Conservation (phyloP, 2,113 vertebrate genomes). For the Lophochroa leadbeateri region DNA sequence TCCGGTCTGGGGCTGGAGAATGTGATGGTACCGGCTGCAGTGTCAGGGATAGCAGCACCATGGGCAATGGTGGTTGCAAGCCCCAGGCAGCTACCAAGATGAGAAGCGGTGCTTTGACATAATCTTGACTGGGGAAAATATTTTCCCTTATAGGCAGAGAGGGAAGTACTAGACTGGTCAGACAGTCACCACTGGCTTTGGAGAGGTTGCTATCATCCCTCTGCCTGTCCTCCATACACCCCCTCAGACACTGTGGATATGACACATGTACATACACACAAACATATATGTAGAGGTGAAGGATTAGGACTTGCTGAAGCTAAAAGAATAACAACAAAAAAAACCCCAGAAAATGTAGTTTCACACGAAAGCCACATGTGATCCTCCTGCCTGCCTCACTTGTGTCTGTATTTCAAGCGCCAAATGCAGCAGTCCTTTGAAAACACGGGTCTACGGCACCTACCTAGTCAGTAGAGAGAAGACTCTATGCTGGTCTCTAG, state of each 20-base stretch:
- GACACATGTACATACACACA: neutral
- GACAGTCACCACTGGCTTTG: neutral
- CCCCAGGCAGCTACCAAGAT: neutral
- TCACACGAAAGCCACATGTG: neutral
- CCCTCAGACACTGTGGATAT: neutral
- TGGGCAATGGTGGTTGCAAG: neutral
- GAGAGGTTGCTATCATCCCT: neutral
- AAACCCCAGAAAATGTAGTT: neutral
- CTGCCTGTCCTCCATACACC: neutral
- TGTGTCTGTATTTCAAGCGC: neutral
- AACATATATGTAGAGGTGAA: neutral
- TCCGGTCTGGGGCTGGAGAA: neutral
- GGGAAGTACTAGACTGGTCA: neutral
- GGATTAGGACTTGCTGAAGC: neutral
- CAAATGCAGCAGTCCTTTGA: neutral
- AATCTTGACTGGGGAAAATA: neutral
- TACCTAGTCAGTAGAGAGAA: neutral
- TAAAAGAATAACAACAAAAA: neutral
- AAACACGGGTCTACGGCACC: neutral
- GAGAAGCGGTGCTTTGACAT: neutral
- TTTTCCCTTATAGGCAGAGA: neutral
- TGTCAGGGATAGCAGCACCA: neutral
- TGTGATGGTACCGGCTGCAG: accelerated
- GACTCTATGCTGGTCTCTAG: neutral
- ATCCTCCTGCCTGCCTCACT: neutral